Evolutionary conservation across 2,797 vertebrate genomes (phyloP), one percentile per base, ranked within the genome.

Genomic region (Xerus rutilus): DNA sequence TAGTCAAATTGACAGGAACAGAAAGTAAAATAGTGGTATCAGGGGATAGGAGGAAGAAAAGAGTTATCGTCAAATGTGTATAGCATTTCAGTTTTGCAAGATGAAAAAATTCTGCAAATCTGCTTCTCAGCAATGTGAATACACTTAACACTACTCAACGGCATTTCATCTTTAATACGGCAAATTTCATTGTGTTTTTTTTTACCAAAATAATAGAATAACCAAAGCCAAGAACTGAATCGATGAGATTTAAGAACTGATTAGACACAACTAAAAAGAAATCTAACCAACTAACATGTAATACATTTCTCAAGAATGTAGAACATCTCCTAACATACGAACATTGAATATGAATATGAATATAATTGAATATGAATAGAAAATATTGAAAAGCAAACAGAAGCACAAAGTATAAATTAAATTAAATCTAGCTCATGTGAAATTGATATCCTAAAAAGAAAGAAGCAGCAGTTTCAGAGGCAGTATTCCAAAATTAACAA

Each of bases 141-240:
- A n/a, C 18, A 72, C 21, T 76, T 86, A 84, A 89, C 18, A 30
- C 20, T 67, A 14, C 28, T 17, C 11, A 91, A 70, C 13, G 54
- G 5, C 18, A 28, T 57, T 89, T 86, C 45, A 85, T 82, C 11
- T 4, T 54, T 84, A 21, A 52, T 30, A 95, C 69, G 32, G 43
- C 45, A 92, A 90, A 57, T 84, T 64, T 47, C 49, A 39, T 69
- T 57, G 13, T 21, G 5, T 52, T 52, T 52, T 15, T 52, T 84
- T 82, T 70, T 32, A 52, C 2, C n/a, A 86, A 85, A 77, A 73
- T 35, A 74, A 70, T 65, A 64, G 73, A 90, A 89, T 78, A 92
- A 83, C 49, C 7, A 5, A 83, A 90, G 12, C 23, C 49, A 94
- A 93, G 30, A 65, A 84, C 57, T 70, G 11, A 79, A 72, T 43